Evolutionary conservation across 1,140 invertebrate genomes (phyloP).

Genomic region (Holotrichia oblita): DNA sequence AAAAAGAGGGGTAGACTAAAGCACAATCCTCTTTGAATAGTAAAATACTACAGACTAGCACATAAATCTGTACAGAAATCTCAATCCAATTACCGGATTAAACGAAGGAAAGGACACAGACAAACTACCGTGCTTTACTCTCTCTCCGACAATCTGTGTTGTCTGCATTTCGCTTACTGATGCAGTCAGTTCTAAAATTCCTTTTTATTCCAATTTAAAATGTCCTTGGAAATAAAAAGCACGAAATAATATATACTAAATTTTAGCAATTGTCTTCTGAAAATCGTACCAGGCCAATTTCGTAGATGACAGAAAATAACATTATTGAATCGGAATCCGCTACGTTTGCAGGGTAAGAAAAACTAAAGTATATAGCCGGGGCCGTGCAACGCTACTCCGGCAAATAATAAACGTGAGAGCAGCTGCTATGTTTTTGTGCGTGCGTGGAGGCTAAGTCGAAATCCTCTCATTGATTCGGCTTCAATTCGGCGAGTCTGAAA

Average conservation of each 20-base stretch:
- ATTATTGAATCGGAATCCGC: background rate
- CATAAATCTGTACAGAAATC: conserved; percentile 13
- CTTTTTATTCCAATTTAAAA: background rate
- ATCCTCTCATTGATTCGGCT: too few relatives aligned
- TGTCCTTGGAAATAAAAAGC: too few relatives aligned
- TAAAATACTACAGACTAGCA: background rate
- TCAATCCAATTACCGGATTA: conserved; percentile 20
- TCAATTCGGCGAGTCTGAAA: too few relatives aligned
- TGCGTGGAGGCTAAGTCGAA: too few relatives aligned
- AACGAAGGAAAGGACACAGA: background rate
- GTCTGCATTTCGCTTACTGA: background rate
- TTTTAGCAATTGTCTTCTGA: too few relatives aligned
- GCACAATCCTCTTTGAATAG: conserved; percentile 1
- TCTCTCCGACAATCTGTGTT: background rate
- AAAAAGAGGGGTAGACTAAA: background rate
- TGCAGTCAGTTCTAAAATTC: conserved; percentile 1
- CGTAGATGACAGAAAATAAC: background rate
- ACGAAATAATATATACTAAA: too few relatives aligned
- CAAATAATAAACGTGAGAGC: background rate
- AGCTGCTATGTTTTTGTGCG: background rate
- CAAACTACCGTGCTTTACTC: conserved; percentile 5
- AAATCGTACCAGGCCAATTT: background rate
- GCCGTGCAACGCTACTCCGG: too few relatives aligned
- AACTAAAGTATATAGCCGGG: too few relatives aligned
- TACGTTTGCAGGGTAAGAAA: background rate